These are phyloP conservation scores for Bombus superbus DNA, from an alignment of 1,140 invertebrate species.

Conservation along the genomic window DNA sequence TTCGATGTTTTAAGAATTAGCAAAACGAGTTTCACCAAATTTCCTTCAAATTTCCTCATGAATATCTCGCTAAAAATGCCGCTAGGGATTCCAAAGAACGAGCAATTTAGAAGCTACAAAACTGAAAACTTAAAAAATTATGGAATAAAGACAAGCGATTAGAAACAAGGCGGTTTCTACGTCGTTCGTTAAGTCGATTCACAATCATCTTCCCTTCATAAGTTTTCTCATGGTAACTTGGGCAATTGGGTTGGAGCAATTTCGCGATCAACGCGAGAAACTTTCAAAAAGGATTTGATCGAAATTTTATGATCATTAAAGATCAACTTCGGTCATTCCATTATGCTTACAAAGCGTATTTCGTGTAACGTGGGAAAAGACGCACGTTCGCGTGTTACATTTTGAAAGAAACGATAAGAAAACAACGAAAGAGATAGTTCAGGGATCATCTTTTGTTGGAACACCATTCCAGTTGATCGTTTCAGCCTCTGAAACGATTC, in stretches of 20 bases:
- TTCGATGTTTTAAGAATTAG: background rate
- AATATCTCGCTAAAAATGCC: background rate
- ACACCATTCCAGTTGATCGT: background rate
- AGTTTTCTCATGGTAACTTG: slow-evolving; percentile 11
- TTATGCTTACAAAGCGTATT: background rate
- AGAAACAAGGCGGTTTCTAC: background rate
- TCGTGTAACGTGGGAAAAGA: too few species aligned
- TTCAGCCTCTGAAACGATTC: background rate
- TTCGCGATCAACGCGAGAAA: background rate
- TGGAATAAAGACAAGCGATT: background rate
- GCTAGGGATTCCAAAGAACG: too few species aligned
- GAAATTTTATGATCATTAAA: slow-evolving; percentile 23
- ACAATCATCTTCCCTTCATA: background rate
- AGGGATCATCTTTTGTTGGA: background rate
- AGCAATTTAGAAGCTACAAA: background rate
- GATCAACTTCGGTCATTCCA: background rate
- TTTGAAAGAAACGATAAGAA: too few species aligned
- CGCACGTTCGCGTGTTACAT: too few species aligned
- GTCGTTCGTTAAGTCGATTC: background rate
- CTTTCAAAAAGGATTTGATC: background rate
- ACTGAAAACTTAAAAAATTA: background rate
- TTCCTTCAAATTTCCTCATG: too few species aligned
- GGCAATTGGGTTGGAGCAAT: background rate
- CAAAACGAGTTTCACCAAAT: too few species aligned
- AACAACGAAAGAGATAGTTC: background rate